phyloP scores from a whole-genome alignment of 2,113 vertebrate genomes.

The Callocephalon fimbriatum region DNA sequence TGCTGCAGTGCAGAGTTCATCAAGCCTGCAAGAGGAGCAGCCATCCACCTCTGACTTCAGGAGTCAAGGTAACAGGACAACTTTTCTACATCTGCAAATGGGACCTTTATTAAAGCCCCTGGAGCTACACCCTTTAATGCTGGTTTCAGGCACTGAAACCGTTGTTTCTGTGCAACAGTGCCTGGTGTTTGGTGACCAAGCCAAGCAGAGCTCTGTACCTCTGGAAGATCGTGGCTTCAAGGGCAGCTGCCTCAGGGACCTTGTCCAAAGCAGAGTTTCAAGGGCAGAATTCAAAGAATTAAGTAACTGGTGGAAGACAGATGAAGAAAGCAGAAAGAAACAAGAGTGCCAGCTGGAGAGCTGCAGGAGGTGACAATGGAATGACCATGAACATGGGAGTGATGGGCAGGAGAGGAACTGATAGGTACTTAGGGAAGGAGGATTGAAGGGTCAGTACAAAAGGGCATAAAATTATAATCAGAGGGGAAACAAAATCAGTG shows the following conservation, averaged over 20 bases:
- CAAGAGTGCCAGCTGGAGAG: neutral
- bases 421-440: neutral
- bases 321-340: neutral
- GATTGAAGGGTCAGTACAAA: neutral
- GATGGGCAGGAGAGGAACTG: neutral
- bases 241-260: neutral
- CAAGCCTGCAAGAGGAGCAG: neutral
- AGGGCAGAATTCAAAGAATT: neutral
- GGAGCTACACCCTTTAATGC: neutral
- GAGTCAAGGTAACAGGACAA: neutral
- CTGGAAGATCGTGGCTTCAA: neutral
- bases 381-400: neutral
- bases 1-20: neutral
- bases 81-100: neutral
- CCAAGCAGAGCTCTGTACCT: neutral
- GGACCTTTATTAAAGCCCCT: neutral
- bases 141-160: too few species aligned
- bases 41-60: neutral
- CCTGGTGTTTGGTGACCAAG: neutral
- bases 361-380: neutral
- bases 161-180: rapidly evolving
- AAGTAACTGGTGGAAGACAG: neutral
- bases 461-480: neutral
- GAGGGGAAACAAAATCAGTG: neutral
- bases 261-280: neutral